These are phyloP conservation scores for Batillaria attramentaria DNA, from an alignment of 1,140 invertebrate species.

Conservation along the genomic window DNA sequence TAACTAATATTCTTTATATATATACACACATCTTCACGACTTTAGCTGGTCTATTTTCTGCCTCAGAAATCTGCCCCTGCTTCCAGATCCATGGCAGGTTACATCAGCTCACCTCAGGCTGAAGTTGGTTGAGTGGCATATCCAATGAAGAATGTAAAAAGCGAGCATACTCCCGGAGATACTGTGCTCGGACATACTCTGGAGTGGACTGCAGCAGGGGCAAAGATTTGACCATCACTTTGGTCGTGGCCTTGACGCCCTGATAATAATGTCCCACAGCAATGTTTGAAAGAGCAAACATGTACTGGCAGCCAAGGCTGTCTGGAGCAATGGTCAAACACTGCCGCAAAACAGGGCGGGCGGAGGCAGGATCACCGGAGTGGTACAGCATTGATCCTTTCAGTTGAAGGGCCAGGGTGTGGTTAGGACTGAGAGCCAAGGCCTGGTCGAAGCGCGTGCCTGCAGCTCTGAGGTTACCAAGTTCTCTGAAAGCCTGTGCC, in stretches of 20 bases:
- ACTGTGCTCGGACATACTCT: conserved; percentile 65
- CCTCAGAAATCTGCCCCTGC: no score
- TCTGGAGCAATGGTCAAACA: conserved; percentile 53
- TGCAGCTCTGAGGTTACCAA: conserved; percentile 60
- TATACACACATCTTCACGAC: no score
- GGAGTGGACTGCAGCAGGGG: conserved; percentile 58
- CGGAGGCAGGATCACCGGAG: conserved; percentile 50
- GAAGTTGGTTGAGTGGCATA: conserved; percentile 45
- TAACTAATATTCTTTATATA: no score
- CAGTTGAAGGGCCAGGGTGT: conserved; percentile 55
- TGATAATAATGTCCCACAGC: conserved; percentile 59
- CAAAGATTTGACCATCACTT: conserved; percentile 46
- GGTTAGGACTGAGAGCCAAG: conserved; percentile 49
- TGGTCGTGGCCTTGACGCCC: conserved; percentile 60
- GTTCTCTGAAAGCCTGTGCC: conserved; percentile 63
- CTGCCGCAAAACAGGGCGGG: conserved; percentile 49
- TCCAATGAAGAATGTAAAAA: conserved; percentile 64
- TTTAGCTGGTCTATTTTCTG: no score
- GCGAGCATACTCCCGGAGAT: conserved; percentile 65
- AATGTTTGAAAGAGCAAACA: conserved; percentile 55
- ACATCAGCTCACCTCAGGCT: conserved; percentile 53
- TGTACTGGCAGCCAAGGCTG: conserved; percentile 60
- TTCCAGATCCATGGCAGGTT: no score
- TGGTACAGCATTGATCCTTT: conserved; percentile 57
- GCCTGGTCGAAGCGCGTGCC: conserved; percentile 60